Conservation (phyloP, 1,140 invertebrate species). For the Araneus ventricosus region DNA sequence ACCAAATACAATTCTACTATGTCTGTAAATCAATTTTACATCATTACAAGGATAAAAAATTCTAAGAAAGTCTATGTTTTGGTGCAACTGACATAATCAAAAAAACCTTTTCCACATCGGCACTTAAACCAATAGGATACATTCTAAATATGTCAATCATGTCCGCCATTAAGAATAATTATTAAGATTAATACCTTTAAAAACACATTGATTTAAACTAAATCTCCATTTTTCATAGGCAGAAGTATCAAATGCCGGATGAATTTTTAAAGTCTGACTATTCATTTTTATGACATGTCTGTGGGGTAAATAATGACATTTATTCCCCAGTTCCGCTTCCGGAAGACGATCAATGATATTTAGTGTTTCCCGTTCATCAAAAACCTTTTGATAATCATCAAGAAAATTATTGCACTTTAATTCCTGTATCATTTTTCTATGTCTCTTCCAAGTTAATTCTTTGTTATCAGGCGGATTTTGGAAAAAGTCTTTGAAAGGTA, state of each 20-base stretch:
- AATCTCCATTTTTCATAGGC: neutral
- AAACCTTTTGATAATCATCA: conserved; percentile 5
- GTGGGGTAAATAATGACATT: neutral
- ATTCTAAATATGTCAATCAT: neutral
- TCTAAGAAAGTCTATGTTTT: too few species aligned
- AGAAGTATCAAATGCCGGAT: neutral
- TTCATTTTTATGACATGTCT: neutral
- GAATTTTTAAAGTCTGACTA: neutral
- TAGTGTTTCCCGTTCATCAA: neutral
- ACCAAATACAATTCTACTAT: too few species aligned
- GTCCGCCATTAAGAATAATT: neutral
- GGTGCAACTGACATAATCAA: too few species aligned
- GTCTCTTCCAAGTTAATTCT: neutral
- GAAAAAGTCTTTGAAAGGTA: too few species aligned
- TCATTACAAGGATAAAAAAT: too few species aligned
- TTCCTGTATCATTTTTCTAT: neutral
- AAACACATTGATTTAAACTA: neutral
- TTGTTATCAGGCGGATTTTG: neutral
- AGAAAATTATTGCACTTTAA: neutral
- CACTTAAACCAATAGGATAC: neutral
- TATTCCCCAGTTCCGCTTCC: neutral
- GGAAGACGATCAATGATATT: neutral
- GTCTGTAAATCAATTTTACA: too few species aligned
- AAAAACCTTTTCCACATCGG: neutral
- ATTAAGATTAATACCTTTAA: neutral